A percentile compares a stretch with the other conserved stretches of the same genome.
Conservation (phyloP, 2,888 invertebrate species). For the Encarsia formosa region DNA sequence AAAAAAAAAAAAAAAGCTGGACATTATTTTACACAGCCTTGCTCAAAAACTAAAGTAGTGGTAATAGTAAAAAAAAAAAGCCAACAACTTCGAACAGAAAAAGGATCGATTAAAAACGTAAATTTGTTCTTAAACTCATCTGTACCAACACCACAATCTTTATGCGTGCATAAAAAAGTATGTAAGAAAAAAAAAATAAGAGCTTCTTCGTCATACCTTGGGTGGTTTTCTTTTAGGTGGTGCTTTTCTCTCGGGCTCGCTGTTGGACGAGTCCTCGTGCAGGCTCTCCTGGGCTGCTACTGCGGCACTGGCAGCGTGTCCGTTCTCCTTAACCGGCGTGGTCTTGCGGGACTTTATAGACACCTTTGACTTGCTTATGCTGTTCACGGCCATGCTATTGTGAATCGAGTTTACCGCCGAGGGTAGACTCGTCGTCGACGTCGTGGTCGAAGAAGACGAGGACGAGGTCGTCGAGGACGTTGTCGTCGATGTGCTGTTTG, state of each 20-base stretch:
- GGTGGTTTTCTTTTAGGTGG: slow-evolving; percentile 66
- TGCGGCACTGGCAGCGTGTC: slow-evolving; percentile 44
- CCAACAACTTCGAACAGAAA: not conserved
- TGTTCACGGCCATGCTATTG: slow-evolving; percentile 63
- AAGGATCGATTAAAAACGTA: too few relatives aligned
- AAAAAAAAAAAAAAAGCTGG: too few relatives aligned
- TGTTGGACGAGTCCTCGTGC: slow-evolving; percentile 65
- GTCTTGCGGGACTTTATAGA: slow-evolving; percentile 50
- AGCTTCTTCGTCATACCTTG: slow-evolving; percentile 46
- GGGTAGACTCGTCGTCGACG: slow-evolving; percentile 47
- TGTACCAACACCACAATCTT: too few relatives aligned
- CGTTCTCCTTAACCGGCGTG: slow-evolving; percentile 51
- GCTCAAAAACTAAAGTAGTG: too few relatives aligned
- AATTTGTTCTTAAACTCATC: not conserved
- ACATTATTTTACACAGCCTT: too few relatives aligned
- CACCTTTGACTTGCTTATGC: slow-evolving; percentile 58
- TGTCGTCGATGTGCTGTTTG: slow-evolving; percentile 7
- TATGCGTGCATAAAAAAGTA: too few relatives aligned
- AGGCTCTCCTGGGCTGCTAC: slow-evolving; percentile 52
- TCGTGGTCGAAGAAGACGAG: slow-evolving; percentile 24
- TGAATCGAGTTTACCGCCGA: slow-evolving; percentile 57
- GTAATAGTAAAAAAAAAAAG: not conserved
- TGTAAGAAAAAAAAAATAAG: not conserved
- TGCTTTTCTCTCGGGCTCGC: slow-evolving; percentile 59
- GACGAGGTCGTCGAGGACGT: slow-evolving; percentile 44